Evolutionary conservation across 2,797 vertebrate species (phyloP).

Genomic region (Crenuchus spilurus): DNA sequence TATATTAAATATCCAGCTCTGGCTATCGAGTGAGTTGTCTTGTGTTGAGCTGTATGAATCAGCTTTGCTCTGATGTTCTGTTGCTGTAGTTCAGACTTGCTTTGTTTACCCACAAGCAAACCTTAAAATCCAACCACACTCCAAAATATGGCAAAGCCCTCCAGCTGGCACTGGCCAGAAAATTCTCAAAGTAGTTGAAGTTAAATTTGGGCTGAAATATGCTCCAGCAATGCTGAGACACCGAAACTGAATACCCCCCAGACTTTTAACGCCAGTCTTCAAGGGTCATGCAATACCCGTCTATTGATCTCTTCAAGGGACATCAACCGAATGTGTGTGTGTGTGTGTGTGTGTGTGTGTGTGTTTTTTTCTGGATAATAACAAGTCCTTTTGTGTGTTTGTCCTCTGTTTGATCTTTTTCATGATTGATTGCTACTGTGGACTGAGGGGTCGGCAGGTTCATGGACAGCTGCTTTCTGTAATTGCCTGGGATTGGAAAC

Average conservation of each 20-base stretch:
- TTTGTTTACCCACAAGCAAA: constrained; percentile 4
- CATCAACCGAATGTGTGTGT: neutral
- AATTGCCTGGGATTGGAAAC: neutral
- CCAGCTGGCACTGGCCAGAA: neutral
- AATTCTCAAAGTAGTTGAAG: neutral
- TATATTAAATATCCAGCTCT: neutral
- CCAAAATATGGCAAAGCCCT: neutral
- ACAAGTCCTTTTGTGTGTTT: neutral
- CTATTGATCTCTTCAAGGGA: constrained; percentile 5
- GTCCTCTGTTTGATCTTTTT: neutral
- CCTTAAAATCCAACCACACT: neutral
- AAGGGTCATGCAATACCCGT: constrained; percentile 11
- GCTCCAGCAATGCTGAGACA: constrained; percentile 16
- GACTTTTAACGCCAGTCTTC: constrained; percentile 8
- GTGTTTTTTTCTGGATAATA: neutral
- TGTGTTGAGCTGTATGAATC: neutral
- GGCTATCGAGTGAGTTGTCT: no score
- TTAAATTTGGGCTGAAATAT: constrained; percentile 22
- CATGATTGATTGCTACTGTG: constrained; percentile 6
- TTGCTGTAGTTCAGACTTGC: neutral
- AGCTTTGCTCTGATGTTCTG: neutral
- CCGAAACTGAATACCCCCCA: constrained; percentile 9
- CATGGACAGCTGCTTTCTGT: neutral
- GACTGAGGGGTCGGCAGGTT: neutral
- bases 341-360: constrained; percentile 12